A percentile compares a stretch with the other conserved stretches of the same genome.
These are phyloP conservation scores for Catharus bicknelli DNA, from an alignment of 2,113 vertebrate species.

Conservation along the genomic window DNA sequence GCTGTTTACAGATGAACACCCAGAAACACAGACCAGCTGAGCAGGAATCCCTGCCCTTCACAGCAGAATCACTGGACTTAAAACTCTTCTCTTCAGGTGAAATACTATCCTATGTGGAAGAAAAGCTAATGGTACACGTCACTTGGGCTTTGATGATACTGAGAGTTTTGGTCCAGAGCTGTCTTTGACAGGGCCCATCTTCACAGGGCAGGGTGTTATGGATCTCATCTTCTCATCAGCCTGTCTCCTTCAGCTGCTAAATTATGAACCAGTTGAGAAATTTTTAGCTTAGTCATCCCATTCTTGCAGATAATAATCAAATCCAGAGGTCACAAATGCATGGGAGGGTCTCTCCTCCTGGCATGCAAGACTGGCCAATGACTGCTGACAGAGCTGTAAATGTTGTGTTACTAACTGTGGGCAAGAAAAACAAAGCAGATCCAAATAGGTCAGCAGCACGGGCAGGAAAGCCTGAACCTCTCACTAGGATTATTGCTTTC, in stretches of 20 bases:
- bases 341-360: not conserved
- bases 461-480: not conserved
- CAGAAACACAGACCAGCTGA: not conserved
- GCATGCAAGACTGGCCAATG: not conserved
- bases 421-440: not conserved
- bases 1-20: not conserved
- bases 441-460: not conserved
- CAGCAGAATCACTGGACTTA: not conserved
- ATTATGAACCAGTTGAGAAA: not conserved
- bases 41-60: not conserved
- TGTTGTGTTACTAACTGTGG: not conserved
- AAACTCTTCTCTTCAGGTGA: not conserved
- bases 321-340: not conserved
- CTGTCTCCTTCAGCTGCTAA: not conserved
- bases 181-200: not conserved
- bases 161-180: not conserved
- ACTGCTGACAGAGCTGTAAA: not conserved
- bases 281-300: conserved; percentile 26
- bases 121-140: not conserved
- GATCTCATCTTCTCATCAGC: not conserved
- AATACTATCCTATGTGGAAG: not conserved
- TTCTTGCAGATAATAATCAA: conserved; percentile 24
- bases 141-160: not conserved
- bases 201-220: not conserved
- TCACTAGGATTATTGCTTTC: not conserved